Conservation (phyloP, 1,140 invertebrate species). For the Bombus impatiens region DNA sequence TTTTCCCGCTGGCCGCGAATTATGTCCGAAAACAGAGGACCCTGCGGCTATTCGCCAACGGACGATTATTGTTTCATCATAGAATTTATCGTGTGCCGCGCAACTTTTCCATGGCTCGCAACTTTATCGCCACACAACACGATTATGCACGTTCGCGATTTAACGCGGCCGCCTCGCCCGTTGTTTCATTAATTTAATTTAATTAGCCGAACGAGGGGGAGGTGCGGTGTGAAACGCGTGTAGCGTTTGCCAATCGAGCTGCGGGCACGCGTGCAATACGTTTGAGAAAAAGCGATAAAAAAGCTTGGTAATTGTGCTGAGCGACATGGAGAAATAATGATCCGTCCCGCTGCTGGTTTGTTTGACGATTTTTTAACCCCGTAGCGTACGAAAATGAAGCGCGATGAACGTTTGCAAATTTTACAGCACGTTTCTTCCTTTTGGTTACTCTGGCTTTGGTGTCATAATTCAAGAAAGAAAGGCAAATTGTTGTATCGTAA, state of each 20-base stretch:
- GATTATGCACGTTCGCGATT: no score
- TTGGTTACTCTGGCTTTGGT: no score
- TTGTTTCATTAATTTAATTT: constrained; percentile 8
- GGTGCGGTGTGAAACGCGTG: no score
- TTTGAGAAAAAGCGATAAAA: not conserved
- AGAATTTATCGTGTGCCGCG: not conserved
- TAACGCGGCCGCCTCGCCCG: not conserved
- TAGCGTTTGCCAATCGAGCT: no score
- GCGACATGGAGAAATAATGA: not conserved
- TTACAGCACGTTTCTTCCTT: no score
- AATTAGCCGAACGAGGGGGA: not conserved
- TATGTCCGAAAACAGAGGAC: not conserved
- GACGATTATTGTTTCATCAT: not conserved
- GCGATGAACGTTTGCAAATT: no score
- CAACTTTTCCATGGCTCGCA: not conserved
- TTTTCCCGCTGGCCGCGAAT: not conserved
- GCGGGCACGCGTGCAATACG: not conserved
- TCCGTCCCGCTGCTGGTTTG: not conserved
- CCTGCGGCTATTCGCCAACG: not conserved
- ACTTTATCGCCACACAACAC: not conserved
- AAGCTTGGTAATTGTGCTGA: no score
- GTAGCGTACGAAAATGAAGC: not conserved
- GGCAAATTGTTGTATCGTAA: no score
- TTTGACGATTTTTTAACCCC: not conserved
- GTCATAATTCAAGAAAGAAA: no score